These are phyloP conservation scores for Nyctalus aviator DNA, from an alignment of 2,797 vertebrate species.

Conservation along the genomic window DNA sequence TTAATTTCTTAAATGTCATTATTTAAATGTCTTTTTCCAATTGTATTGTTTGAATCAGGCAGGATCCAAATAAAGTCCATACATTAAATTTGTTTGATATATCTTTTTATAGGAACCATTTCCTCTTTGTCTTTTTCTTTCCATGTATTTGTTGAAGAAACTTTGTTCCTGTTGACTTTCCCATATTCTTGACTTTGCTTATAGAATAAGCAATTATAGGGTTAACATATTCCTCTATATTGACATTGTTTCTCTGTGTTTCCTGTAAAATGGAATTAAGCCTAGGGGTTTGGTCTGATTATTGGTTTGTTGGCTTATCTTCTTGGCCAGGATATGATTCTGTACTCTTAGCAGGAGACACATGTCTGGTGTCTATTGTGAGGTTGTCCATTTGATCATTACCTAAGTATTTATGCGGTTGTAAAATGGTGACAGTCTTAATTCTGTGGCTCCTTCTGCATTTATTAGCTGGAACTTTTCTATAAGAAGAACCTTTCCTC, in stretches of 20 bases:
- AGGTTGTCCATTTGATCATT: not conserved
- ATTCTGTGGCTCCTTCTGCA: not conserved
- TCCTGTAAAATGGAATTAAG: not conserved
- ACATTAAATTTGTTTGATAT: conserved; percentile 38
- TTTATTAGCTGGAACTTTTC: conserved; percentile 41
- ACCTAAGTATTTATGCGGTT: not conserved
- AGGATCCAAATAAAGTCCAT: not conserved
- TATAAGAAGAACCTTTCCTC: not conserved
- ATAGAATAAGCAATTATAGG: not conserved
- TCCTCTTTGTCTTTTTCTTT: not conserved
- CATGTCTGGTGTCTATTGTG: not conserved
- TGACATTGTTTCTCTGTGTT: not conserved
- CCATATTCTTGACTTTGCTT: conserved; percentile 12
- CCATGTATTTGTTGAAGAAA: conserved; percentile 54
- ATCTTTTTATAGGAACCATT: conserved; percentile 45
- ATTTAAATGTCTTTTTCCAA: conserved; percentile 27
- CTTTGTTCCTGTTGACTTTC: conserved; percentile 41
- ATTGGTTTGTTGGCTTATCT: not conserved
- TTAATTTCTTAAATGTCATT: not conserved
- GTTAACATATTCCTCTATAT: not conserved
- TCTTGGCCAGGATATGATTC: not conserved
- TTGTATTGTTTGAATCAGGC: conserved; percentile 35
- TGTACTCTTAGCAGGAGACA: not conserved
- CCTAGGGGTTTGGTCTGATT: not conserved
- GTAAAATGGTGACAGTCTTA: not conserved